A percentile compares a stretch with the other conserved stretches of the same genome.
Conservation (phyloP, 2,113 vertebrate species). For the Myxocyprinus asiaticus region DNA sequence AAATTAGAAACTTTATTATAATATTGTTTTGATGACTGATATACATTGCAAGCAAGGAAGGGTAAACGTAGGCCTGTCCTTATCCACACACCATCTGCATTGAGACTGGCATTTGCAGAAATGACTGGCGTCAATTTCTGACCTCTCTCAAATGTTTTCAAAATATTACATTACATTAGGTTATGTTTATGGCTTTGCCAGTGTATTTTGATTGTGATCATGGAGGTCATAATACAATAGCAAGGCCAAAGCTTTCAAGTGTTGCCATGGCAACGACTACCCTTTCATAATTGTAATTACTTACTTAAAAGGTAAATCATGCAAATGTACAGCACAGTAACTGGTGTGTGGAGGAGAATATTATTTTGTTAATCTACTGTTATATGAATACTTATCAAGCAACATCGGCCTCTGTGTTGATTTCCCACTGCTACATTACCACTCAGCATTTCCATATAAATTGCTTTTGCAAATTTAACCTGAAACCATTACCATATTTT, state of each 20-base stretch:
- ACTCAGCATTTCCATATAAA: constrained; percentile 77
- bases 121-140: not conserved
- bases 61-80: not conserved
- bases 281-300: constrained; percentile 18
- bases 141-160: not conserved
- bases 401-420: constrained; percentile 69
- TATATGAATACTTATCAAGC: constrained; percentile 63
- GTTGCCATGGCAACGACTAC: constrained; percentile 2
- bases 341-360: constrained; percentile 50
- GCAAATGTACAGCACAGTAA: constrained; percentile 1
- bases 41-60: no score
- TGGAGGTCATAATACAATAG: not conserved
- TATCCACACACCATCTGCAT: not conserved
- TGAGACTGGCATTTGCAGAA: not conserved
- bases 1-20: no score
- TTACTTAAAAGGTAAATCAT: constrained; percentile 20
- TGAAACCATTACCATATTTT: constrained; percentile 73
- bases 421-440: constrained; percentile 69
- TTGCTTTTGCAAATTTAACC: constrained; percentile 77
- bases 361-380: constrained; percentile 56
- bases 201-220: not conserved
- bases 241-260: not conserved
- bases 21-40: no score
- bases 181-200: not conserved
- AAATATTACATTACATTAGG: not conserved